Conservation (phyloP, 2,888 invertebrate species). For the Temnothorax unifasciatus region DNA sequence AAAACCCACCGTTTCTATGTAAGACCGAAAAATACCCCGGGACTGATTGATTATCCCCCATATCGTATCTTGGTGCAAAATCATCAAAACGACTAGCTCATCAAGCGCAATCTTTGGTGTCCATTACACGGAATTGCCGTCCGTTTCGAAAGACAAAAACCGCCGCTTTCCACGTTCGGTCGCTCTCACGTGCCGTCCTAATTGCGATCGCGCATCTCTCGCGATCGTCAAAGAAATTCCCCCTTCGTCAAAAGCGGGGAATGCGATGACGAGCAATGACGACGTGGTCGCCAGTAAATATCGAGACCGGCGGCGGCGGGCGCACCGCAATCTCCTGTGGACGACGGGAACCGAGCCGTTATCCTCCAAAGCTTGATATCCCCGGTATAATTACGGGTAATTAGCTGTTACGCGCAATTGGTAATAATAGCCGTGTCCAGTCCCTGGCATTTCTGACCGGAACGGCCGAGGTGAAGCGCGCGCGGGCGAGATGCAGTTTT, state of each 20-base stretch:
- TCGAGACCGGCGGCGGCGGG: conserved; percentile 23
- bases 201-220: conserved; percentile 41
- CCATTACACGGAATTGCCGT: conserved; percentile 20
- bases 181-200: conserved; percentile 56
- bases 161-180: conserved; percentile 12
- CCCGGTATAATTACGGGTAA: conserved; percentile 78
- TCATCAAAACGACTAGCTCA: not conserved
- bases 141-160: conserved; percentile 31
- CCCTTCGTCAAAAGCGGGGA: conserved; percentile 56
- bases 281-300: conserved; percentile 10
- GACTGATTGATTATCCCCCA: conserved; percentile 1
- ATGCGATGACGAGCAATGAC: conserved; percentile 31
- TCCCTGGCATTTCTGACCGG: conserved; percentile 11
- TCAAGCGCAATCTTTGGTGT: not conserved
- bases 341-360: conserved; percentile 73
- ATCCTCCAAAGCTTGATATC: conserved; percentile 79
- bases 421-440: conserved; percentile 75
- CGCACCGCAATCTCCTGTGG: conserved; percentile 64
- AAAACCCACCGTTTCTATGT: not conserved
- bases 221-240: conserved; percentile 18
- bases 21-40: not conserved
- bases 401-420: conserved; percentile 80
- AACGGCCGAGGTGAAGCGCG: not conserved
- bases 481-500: conserved; percentile 15
- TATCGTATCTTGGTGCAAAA: not conserved